phyloP scores from a whole-genome alignment of 2,797 vertebrate genomes.

The Periophthalmus magnuspinnatus region DNA sequence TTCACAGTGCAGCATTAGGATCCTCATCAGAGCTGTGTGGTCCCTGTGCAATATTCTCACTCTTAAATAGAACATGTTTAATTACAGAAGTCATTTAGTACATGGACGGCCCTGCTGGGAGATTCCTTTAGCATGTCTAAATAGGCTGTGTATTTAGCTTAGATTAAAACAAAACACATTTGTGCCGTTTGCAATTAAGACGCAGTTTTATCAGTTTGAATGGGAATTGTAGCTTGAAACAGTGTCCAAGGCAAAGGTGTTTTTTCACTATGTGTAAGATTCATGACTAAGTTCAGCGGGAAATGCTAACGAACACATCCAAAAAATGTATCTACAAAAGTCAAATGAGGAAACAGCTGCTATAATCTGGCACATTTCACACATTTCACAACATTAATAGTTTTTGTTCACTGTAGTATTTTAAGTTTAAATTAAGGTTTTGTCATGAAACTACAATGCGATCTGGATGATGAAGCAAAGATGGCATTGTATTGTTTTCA shows the following conservation, averaged over 20 bases:
- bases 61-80: constrained; percentile 59
- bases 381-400: too few relatives aligned
- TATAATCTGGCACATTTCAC: too few relatives aligned
- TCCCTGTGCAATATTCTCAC: constrained; percentile 43
- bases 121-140: constrained; percentile 46
- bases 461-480: too few relatives aligned
- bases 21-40: constrained; percentile 58
- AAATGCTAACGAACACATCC: too few relatives aligned
- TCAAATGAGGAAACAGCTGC: too few relatives aligned
- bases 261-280: neutral
- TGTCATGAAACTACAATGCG: too few relatives aligned
- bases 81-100: constrained; percentile 61
- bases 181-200: neutral
- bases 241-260: too few relatives aligned
- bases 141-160: constrained; percentile 49
- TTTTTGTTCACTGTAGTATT: too few relatives aligned
- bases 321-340: too few relatives aligned
- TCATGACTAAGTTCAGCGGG: too few relatives aligned
- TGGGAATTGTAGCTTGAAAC: neutral
- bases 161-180: constrained; percentile 3
- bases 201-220: neutral
- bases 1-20: constrained; percentile 50
- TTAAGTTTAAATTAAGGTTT: too few relatives aligned
- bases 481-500: too few relatives aligned
- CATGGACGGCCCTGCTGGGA: constrained; percentile 47